Conservation (phyloP, 2,797 vertebrate genomes). For the Acanthurus leucopareius region DNA sequence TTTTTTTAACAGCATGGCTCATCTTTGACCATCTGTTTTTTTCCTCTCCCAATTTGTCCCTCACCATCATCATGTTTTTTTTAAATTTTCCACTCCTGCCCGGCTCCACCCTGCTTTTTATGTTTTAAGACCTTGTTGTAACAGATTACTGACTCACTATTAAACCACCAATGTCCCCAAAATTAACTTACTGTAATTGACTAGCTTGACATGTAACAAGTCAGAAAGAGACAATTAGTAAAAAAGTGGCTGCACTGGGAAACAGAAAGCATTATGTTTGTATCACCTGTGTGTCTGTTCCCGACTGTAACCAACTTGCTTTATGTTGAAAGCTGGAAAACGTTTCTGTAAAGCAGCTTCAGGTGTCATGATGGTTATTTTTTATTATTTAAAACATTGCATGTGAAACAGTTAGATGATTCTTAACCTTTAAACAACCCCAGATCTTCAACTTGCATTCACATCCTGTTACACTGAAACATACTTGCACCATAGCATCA, state of each 20-base stretch:
- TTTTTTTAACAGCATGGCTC: not conserved
- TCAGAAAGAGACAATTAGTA: no score
- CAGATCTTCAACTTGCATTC: not conserved
- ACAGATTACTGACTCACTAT: not conserved
- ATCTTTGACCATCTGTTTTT: not conserved
- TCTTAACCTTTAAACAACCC: slow-evolving; percentile 1
- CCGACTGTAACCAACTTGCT: not conserved
- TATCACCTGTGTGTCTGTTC: not conserved
- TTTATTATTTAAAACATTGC: not conserved
- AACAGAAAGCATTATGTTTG: not conserved
- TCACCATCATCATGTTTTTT: not conserved
- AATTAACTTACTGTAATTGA: not conserved
- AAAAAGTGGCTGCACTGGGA: not conserved
- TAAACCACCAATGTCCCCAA: not conserved
- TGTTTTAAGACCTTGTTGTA: no score
- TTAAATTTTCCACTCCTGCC: slow-evolving; percentile 1
- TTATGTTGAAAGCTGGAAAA: slow-evolving; percentile 5
- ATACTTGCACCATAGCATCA: not conserved
- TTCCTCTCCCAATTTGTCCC: not conserved
- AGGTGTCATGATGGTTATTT: not conserved
- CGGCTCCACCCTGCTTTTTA: not conserved
- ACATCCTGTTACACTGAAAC: not conserved
- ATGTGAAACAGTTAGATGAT: not conserved
- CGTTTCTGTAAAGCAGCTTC: not conserved
- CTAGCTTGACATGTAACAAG: not conserved